phyloP scores from a whole-genome alignment of 2,797 vertebrate genomes.

The Manis pentadactyla region DNA sequence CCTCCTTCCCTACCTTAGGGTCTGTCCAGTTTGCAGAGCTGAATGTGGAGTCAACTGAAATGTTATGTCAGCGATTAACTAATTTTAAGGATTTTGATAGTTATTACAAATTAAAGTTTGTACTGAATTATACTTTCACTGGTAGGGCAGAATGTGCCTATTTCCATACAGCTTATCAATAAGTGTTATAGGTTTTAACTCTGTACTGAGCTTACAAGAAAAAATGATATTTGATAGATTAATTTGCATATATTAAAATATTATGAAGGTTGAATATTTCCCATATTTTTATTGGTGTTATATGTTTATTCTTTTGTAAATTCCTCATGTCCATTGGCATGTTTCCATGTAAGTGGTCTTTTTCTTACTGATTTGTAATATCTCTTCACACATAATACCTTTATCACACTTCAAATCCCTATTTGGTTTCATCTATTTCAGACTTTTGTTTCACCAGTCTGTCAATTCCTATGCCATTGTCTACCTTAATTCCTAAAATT shows the following conservation, averaged over 20 bases:
- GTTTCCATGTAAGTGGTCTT: neutral
- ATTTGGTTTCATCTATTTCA: neutral
- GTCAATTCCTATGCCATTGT: neutral
- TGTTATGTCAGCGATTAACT: neutral
- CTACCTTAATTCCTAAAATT: neutral
- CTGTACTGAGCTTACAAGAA: neutral
- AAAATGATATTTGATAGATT: neutral
- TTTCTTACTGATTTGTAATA: conserved; percentile 9
- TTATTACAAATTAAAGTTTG: neutral
- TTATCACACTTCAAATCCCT: neutral
- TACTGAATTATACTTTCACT: neutral
- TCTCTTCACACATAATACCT: neutral
- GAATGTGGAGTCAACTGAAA: neutral
- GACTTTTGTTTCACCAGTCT: neutral
- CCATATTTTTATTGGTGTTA: neutral
- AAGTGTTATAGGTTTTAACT: neutral
- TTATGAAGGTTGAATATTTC: neutral
- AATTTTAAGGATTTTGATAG: neutral
- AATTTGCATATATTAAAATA: neutral
- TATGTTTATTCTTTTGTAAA: neutral
- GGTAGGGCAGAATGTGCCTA: neutral
- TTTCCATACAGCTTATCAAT: neutral
- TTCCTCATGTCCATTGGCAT: neutral
- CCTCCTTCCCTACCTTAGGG: neutral
- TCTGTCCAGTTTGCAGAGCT: neutral